Evolutionary conservation across 2,888 invertebrate genomes (phyloP).

Genomic region (Molorchus minor): DNA sequence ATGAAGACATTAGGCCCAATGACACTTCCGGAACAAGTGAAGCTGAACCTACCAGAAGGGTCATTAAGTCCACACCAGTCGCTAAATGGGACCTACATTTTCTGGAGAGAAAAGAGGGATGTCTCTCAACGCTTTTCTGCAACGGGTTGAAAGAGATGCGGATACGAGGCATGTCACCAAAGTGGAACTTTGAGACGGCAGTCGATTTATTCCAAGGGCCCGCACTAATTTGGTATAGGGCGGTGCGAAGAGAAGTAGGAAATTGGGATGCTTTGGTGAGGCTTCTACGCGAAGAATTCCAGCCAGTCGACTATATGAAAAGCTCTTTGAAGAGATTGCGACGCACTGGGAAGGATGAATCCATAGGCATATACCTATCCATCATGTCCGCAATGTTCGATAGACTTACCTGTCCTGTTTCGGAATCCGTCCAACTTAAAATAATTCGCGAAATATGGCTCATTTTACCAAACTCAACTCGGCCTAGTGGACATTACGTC

Average conservation of each 20-base stretch:
- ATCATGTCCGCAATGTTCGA: slow-evolving; percentile 11
- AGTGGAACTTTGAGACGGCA: slow-evolving; percentile 11
- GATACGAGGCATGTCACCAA: background rate
- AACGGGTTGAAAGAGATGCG: slow-evolving; percentile 14
- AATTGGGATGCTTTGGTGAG: slow-evolving; percentile 11
- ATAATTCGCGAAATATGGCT: too few relatives aligned
- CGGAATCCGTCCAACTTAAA: slow-evolving; percentile 18
- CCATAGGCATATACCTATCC: slow-evolving; percentile 24
- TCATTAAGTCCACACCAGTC: slow-evolving; percentile 15
- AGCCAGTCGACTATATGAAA: slow-evolving; percentile 16
- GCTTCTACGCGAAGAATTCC: slow-evolving; percentile 16
- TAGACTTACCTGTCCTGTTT: slow-evolving; percentile 19
- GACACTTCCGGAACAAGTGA: background rate
- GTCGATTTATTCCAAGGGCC: slow-evolving; percentile 16
- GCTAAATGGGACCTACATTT: slow-evolving; percentile 18
- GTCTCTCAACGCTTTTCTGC: slow-evolving; percentile 10
- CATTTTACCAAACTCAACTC: slow-evolving; percentile 27
- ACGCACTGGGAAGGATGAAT: slow-evolving; percentile 19
- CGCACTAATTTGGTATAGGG: slow-evolving; percentile 18
- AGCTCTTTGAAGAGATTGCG: slow-evolving; percentile 18
- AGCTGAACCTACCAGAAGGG: background rate
- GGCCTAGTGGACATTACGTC: slow-evolving; percentile 22
- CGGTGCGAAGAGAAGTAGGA: background rate
- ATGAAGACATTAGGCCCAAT: background rate
- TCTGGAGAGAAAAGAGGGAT: slow-evolving; percentile 14